Percentiles rank a stretch among this genome's conserved stretches.
phyloP scores from a whole-genome alignment of 35 echinoderm and acorn worm species.

The Strongylocentrotus purpuratus region DNA sequence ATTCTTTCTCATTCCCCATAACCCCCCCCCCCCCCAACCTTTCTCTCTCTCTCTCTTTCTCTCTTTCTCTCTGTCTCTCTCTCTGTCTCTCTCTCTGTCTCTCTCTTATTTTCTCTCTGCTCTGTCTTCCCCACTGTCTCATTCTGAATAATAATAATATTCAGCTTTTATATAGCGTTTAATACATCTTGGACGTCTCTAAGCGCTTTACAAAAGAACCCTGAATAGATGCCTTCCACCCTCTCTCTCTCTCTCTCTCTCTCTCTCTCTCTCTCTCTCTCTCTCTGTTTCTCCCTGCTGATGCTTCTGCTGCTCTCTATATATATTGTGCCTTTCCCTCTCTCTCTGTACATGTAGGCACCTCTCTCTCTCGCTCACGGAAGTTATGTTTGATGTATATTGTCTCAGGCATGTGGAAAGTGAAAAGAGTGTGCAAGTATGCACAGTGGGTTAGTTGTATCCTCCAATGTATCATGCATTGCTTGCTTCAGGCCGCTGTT shows the following conservation, averaged over 20 bases:
- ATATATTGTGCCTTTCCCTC: not conserved
- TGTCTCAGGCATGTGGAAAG: not conserved
- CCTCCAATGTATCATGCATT: not conserved
- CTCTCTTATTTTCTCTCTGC: too few species aligned
- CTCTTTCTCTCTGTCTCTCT: not conserved
- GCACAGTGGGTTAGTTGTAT: not conserved
- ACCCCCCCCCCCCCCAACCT: not conserved
- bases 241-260: too few species aligned
- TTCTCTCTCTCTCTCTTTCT: not conserved
- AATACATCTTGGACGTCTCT: too few species aligned
- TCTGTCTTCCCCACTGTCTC: too few species aligned
- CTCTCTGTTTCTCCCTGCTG: not conserved
- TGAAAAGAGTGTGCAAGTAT: slow-evolving; percentile 17
- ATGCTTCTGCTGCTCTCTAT: not conserved
- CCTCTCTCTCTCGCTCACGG: not conserved
- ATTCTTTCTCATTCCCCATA: not conserved
- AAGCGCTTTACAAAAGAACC: too few species aligned
- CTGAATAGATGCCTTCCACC: too few species aligned
- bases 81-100: not conserved
- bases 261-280: too few species aligned
- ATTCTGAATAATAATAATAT: too few species aligned
- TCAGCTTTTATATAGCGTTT: too few species aligned
- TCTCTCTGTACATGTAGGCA: not conserved
- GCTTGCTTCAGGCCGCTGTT: not conserved
- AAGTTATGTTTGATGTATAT: not conserved